Percentiles rank a stretch among this genome's conserved stretches.
Evolutionary conservation across 2,113 vertebrate genomes (phyloP).

Genomic region (Cryptomyrus ogoouensis): DNA sequence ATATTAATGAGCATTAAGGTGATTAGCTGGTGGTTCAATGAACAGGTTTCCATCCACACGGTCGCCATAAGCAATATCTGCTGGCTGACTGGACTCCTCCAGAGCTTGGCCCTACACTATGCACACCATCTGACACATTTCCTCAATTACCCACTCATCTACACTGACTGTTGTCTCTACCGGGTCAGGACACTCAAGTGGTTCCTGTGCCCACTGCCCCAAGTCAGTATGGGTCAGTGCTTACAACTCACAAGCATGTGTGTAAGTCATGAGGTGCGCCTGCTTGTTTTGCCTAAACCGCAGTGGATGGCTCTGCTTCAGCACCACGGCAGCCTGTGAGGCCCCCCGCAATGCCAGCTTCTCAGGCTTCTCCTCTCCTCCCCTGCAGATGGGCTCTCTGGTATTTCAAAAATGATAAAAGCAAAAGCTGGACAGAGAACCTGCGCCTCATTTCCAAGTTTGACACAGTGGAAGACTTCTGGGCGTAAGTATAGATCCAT

Average conservation of each 20-base stretch:
- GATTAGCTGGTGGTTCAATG: neutral
- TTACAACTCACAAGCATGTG: neutral
- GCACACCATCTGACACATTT: neutral
- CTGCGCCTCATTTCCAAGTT: slow-evolving; percentile 72
- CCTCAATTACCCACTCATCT: neutral
- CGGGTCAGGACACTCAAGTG: neutral
- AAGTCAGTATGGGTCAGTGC: neutral
- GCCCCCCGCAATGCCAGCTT: neutral
- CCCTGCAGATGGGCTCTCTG: slow-evolving; percentile 68
- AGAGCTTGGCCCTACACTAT: neutral
- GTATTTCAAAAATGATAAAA: slow-evolving; percentile 80
- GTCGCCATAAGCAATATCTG: neutral
- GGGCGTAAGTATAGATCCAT: slow-evolving; percentile 63
- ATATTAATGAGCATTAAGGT: neutral
- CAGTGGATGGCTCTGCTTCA: too few relatives aligned
- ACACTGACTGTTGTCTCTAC: neutral
- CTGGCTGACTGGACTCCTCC: neutral
- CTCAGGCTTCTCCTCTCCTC: slow-evolving; percentile 13
- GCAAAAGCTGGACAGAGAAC: slow-evolving; percentile 73
- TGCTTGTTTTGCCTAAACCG: too few relatives aligned
- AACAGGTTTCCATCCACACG: neutral
- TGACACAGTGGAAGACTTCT: slow-evolving; percentile 76
- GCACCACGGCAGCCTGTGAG: neutral
- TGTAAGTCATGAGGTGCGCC: neutral
- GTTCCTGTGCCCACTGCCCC: too few relatives aligned